Evolutionary conservation across 1,140 invertebrate species (phyloP).

Genomic region (Caenorhabditis elegans): WBcel235 BX284606.5:3452001-3452500

Average conservation of each 20-base stretch:
- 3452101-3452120: constrained; percentile 11
- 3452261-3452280: background rate
- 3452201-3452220: background rate
- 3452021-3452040: background rate
- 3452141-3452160: no score
- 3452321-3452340: background rate
- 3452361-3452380: constrained; percentile 30
- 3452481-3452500: background rate
- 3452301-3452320: constrained; percentile 23
- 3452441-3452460: constrained; percentile 1
- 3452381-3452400: background rate
- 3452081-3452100: constrained; percentile 15
- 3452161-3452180: background rate
- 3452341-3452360: background rate
- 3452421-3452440: constrained; percentile 16
- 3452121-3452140: no score
- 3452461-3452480: background rate
- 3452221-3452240: constrained; percentile 6
- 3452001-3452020: constrained; percentile 19
- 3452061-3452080: background rate
- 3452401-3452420: constrained; percentile 7
- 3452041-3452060: background rate
- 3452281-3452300: background rate
- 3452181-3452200: background rate
- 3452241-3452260: background rate